phyloP scores from a whole-genome alignment of 92 coral and sea anemone species.

The Paragorgia papillata region DNA sequence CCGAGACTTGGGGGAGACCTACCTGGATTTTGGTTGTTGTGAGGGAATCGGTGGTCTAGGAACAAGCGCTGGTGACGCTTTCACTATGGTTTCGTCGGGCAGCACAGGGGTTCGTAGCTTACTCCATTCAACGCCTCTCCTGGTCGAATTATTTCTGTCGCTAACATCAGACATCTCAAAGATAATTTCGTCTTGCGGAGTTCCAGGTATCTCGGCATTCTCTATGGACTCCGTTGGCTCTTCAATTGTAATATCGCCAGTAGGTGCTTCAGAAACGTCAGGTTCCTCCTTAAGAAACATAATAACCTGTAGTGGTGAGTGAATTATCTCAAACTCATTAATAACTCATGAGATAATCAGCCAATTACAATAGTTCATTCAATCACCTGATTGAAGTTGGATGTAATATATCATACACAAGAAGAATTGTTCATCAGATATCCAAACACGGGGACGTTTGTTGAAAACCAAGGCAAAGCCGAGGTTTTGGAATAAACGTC shows the following conservation, averaged over 20 bases:
- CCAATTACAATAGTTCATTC: too few species aligned
- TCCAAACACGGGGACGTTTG: too few species aligned
- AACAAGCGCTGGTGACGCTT: constrained; percentile 7
- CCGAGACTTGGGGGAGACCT: too few species aligned
- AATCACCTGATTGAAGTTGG: too few species aligned
- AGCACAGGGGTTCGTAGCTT: constrained; percentile 10
- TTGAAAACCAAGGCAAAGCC: too few species aligned
- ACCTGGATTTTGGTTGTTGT: constrained; percentile 20
- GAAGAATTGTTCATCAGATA: too few species aligned
- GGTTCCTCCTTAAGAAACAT: background rate
- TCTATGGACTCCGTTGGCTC: background rate
- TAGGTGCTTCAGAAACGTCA: background rate
- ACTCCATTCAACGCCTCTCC: background rate
- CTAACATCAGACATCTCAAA: background rate
- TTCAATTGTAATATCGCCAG: background rate
- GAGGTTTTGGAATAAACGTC: too few species aligned
- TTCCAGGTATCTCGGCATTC: background rate
- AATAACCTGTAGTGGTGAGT: background rate
- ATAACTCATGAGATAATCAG: too few species aligned
- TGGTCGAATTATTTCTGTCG: background rate
- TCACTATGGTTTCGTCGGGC: constrained; percentile 6
- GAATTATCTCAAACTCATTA: too few species aligned
- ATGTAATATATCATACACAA: too few species aligned
- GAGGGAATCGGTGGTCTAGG: constrained; percentile 8
- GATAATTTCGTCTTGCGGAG: background rate